A percentile compares a stretch with the other conserved stretches of the same genome.
Conservation (phyloP, 2,113 vertebrate genomes). For the Indicator maculatus region DNA sequence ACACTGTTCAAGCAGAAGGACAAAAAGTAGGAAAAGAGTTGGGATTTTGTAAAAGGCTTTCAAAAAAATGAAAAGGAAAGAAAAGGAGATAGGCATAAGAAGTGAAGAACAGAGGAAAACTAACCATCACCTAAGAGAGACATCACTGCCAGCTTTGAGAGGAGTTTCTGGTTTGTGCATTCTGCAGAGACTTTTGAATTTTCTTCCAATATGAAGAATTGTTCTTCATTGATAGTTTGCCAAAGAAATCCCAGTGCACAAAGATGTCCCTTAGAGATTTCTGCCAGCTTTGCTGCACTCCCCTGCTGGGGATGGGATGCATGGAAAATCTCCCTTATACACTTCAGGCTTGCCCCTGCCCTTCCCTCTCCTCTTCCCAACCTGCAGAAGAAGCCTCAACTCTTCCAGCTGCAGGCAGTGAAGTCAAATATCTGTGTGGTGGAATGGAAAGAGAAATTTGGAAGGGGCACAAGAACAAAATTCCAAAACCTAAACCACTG, state of each 20-base stretch:
- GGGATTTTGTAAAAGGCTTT: not conserved
- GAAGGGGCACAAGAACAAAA: not conserved
- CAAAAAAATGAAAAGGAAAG: not conserved
- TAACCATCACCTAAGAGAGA: not conserved
- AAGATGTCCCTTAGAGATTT: not conserved
- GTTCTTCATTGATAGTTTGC: not conserved
- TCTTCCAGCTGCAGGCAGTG: not conserved
- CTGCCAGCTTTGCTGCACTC: not conserved
- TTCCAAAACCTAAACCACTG: not conserved
- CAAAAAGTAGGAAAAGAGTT: not conserved
- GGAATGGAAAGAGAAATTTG: not conserved
- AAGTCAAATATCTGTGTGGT: not conserved
- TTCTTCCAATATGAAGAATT: not conserved
- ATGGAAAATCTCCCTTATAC: not conserved
- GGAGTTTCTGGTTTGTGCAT: not conserved
- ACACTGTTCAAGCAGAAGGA: rapidly evolving
- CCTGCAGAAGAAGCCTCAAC: not conserved
- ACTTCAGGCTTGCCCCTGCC: not conserved
- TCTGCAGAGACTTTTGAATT: not conserved
- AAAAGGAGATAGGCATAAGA: not conserved
- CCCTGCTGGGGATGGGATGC: not conserved
- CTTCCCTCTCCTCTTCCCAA: not conserved
- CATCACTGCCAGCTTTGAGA: not conserved
- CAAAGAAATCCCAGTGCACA: not conserved
- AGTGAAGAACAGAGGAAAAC: not conserved